Percentiles rank a stretch among this genome's conserved stretches.
Conservation (phyloP, 2,113 vertebrate species). For the Ictidomys tridecemlineatus region DNA sequence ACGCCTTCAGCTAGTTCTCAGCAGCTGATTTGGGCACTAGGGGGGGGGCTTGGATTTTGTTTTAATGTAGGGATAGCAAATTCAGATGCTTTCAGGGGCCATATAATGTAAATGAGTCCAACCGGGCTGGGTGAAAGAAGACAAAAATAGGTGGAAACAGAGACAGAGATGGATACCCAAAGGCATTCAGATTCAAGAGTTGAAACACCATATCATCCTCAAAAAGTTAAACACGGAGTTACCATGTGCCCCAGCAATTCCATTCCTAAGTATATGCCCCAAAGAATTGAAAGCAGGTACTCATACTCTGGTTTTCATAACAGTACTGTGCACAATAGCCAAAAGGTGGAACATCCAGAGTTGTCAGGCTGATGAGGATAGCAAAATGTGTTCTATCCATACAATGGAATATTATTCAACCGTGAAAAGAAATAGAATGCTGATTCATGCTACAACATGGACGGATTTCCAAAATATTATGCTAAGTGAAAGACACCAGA, state of each 20-base stretch:
- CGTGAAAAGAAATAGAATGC: not conserved
- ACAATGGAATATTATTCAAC: not conserved
- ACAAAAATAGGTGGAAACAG: not conserved
- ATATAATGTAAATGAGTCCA: not conserved
- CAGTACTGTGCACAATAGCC: not conserved
- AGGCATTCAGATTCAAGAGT: not conserved
- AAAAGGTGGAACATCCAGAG: not conserved
- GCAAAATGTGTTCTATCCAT: not conserved
- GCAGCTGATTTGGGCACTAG: not conserved
- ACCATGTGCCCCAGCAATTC: not conserved
- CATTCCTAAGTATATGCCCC: not conserved
- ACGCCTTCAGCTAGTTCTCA: not conserved
- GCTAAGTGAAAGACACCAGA: not conserved
- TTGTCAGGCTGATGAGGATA: not conserved
- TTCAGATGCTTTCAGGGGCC: conserved; percentile 46
- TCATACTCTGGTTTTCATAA: not conserved
- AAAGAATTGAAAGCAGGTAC: not conserved
- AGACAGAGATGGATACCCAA: not conserved
- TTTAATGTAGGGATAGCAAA: conserved; percentile 21
- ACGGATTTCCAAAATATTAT: not conserved
- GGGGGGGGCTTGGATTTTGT: not conserved
- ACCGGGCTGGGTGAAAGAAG: not conserved
- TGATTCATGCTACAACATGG: not conserved
- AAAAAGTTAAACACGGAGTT: not conserved
- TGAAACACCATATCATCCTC: not conserved